Conservation (phyloP, 1,140 invertebrate genomes). For the Trinorchestia longiramus region DNA sequence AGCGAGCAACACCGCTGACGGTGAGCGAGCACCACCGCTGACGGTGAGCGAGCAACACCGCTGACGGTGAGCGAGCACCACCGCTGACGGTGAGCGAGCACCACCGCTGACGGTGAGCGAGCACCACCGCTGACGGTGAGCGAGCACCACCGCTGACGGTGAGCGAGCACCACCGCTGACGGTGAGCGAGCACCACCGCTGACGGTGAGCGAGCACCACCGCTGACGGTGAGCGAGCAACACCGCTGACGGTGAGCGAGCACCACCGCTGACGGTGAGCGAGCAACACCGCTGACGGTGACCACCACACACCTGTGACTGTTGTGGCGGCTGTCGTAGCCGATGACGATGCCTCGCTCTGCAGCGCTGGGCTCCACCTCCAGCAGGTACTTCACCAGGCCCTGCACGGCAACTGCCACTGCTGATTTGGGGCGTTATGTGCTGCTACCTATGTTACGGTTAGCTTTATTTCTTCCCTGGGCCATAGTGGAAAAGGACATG, state of each 20-base stretch:
- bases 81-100: not conserved
- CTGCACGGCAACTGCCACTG: slow-evolving; percentile 70
- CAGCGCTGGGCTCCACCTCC: slow-evolving; percentile 70
- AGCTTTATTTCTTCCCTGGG: not conserved
- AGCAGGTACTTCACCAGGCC: slow-evolving; percentile 87
- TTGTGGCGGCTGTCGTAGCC: slow-evolving; percentile 97
- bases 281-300: not conserved
- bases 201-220: no score
- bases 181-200: no score
- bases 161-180: not conserved
- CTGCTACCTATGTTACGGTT: no score
- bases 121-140: not conserved
- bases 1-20: not conserved
- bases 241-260: no score
- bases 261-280: not conserved
- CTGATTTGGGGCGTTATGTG: not conserved
- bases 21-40: not conserved
- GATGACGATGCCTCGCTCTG: slow-evolving; percentile 83
- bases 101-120: not conserved
- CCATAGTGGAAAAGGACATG: not conserved
- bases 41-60: not conserved
- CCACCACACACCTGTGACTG: slow-evolving; percentile 80
- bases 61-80: not conserved
- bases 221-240: no score
- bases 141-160: not conserved